Conservation (phyloP, 2,113 vertebrate genomes). For the Anseranas semipalmata region DNA sequence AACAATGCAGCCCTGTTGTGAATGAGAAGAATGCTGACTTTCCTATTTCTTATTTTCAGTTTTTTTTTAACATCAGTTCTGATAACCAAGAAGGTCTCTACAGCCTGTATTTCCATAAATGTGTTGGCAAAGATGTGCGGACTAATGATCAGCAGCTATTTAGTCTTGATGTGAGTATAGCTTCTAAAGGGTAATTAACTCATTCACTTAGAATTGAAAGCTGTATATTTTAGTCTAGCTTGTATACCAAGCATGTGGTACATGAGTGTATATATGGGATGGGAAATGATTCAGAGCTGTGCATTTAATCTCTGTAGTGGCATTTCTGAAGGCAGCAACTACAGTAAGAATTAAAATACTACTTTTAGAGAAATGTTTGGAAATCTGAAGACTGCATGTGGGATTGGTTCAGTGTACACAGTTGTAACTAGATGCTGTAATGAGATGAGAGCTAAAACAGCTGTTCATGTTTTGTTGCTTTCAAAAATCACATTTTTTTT, state of each 20-base stretch:
- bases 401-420: not conserved
- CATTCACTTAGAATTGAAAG: not conserved
- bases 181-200: not conserved
- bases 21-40: not conserved
- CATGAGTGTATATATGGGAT: not conserved
- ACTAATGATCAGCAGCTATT: slow-evolving; percentile 62
- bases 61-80: slow-evolving; percentile 83
- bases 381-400: not conserved
- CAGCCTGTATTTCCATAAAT: slow-evolving; percentile 89
- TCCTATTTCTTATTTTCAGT: slow-evolving; percentile 70
- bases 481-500: not conserved
- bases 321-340: not conserved
- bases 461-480: not conserved
- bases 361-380: not conserved
- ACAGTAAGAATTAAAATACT: not conserved
- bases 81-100: slow-evolving; percentile 85
- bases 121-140: not conserved
- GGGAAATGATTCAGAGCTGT: not conserved
- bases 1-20: not conserved
- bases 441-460: not conserved
- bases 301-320: not conserved
- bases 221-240: too few species aligned
- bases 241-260: not conserved
- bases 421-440: not conserved
- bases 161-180: slow-evolving; percentile 83